phyloP scores from a whole-genome alignment of 2,113 vertebrate species.

The Manacus vitellinus region DNA sequence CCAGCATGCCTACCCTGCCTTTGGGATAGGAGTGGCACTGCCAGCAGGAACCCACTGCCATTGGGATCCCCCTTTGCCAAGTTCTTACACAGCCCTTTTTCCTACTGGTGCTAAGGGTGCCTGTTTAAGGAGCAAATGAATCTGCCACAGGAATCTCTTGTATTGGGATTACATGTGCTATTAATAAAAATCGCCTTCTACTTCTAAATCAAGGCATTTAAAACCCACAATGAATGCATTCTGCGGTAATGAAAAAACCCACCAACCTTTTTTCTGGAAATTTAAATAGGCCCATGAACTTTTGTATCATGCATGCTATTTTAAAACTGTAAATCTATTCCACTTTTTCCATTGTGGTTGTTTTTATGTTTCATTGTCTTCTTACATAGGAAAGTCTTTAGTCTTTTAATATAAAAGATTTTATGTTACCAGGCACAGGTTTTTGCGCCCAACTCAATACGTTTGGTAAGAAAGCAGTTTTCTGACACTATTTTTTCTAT shows the following conservation, averaged over 20 bases:
- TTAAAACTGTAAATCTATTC: slow-evolving; percentile 42
- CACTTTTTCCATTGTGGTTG: slow-evolving; percentile 43
- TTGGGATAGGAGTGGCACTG: not conserved
- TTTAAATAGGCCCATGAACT: slow-evolving; percentile 47
- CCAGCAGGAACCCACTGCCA: not conserved
- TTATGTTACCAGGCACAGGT: slow-evolving; percentile 9
- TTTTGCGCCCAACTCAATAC: not conserved
- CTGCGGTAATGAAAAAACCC: not conserved
- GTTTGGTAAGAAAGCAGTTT: not conserved
- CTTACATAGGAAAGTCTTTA: slow-evolving; percentile 11
- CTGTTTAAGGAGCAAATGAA: slow-evolving; percentile 1
- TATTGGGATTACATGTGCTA: slow-evolving; percentile 26
- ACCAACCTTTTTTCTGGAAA: not conserved
- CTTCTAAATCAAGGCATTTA: slow-evolving; percentile 17
- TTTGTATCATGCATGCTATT: slow-evolving; percentile 33
- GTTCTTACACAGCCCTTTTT: not conserved
- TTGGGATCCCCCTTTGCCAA: not conserved
- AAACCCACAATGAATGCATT: slow-evolving; percentile 57
- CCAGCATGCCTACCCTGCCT: not conserved
- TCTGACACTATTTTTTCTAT: not conserved
- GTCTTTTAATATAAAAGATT: not conserved
- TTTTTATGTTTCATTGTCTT: slow-evolving; percentile 25
- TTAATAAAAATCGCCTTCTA: slow-evolving; percentile 57
- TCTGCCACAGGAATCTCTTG: slow-evolving; percentile 30
- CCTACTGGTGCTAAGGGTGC: not conserved